Evolutionary conservation across 1,140 invertebrate species (phyloP), one percentile per base, ranked within the genome.

Genomic region (Nomia melanderi): DNA sequence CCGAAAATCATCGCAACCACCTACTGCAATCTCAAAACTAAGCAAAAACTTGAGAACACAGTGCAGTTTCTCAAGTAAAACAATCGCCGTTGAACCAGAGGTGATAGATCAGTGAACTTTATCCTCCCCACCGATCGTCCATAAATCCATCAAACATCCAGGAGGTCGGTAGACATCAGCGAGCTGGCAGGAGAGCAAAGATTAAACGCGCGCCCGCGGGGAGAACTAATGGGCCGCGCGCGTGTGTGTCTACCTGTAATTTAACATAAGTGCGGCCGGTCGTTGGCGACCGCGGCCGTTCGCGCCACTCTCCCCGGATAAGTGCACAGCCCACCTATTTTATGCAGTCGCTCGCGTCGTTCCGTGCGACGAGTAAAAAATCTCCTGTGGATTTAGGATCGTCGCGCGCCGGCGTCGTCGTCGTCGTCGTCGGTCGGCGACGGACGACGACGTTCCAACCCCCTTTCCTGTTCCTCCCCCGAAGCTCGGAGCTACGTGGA

Each of bases 211-310:
- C 63, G 65, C 65, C 67, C 62, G 47, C 47, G 47, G 5, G 33
- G 79, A 73, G 67, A 82, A 83, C 63, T 83, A 83, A 83, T 78
- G 75, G 44, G 36, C 57, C 36, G 56, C 54, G 69, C 63, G 76
- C 79, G 75, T 77, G 79, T 77, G 67, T 82, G 79, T 56, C 81
- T 71, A 73, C 74, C 81, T 71, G 75, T 83, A 83, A 83, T 83
- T 83, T 83, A 83, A 82, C 81, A n/a, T 69, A 82, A 83, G 50
- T 82, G 82, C 75, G 65, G 70, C 41, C 39, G 54, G 36, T 65
- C 31, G 71, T 74, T 54, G 3, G 66, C 64, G 23, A 59, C 39
- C 33, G 36, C 62, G n/a, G 23, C 27, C 1, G 47, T 17, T 50
- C 7, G 47, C 41, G 54, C 64, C 69, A 57, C 25, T 56, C 29